These are phyloP conservation scores for Orycteropus afer DNA, from an alignment of 2,113 vertebrate genomes.

Conservation along the genomic window DNA sequence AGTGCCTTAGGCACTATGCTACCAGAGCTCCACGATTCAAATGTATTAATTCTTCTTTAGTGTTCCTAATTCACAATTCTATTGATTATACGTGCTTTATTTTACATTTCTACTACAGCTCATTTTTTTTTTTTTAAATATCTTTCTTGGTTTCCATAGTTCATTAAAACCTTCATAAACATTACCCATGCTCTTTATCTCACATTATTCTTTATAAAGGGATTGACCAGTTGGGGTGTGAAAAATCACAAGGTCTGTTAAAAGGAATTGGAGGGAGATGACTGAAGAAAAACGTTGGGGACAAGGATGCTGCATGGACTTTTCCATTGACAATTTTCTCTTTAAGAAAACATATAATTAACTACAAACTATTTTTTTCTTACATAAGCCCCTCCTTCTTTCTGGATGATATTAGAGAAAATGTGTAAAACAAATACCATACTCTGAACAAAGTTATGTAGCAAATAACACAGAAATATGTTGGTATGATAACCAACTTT, in stretches of 20 bases:
- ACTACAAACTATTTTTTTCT: background rate
- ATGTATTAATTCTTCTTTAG: no score
- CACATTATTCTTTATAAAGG: background rate
- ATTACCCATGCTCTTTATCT: background rate
- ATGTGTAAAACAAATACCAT: background rate
- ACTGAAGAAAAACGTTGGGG: background rate
- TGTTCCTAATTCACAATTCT: no score
- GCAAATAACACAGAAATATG: background rate
- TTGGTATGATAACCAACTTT: background rate
- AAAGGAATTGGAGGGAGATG: background rate
- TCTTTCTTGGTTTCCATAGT: slow-evolving; percentile 13
- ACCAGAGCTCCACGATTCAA: no score
- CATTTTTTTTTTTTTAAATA: slow-evolving; percentile 38
- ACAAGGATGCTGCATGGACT: background rate
- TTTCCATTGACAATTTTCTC: background rate
- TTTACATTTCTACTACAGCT: background rate
- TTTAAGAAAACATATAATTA: background rate
- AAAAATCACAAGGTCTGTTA: background rate
- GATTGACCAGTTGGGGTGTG: background rate
- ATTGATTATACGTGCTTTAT: background rate
- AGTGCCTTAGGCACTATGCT: no score
- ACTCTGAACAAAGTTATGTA: background rate
- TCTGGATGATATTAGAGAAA: background rate
- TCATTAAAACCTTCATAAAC: slow-evolving; percentile 20
- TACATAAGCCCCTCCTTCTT: background rate